phyloP scores from a whole-genome alignment of 2,797 vertebrate species.

The Manis crassicaudata region DNA sequence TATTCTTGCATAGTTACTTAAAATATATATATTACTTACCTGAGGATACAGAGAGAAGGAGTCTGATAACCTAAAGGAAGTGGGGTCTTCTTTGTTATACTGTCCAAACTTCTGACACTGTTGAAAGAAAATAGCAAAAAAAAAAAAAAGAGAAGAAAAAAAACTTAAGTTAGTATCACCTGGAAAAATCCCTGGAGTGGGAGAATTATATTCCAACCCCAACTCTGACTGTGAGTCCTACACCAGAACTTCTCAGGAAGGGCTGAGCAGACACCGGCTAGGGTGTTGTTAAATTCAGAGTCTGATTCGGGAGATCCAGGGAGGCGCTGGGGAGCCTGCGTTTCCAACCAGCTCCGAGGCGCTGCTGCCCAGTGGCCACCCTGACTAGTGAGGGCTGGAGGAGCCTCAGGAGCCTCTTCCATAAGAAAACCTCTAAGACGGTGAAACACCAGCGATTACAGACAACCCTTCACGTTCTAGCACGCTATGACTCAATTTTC shows the following conservation, averaged over 20 bases:
- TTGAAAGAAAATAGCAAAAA: constrained; percentile 67
- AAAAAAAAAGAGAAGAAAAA: background rate
- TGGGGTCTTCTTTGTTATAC: constrained; percentile 97
- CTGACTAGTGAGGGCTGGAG: background rate
- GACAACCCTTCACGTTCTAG: background rate
- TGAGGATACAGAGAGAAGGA: constrained; percentile 98
- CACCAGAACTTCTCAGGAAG: background rate
- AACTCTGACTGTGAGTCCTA: background rate
- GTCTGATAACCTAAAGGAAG: constrained; percentile 95
- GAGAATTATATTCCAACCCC: background rate
- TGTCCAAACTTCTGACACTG: constrained; percentile 99
- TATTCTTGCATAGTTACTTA: background rate
- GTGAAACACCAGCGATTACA: background rate
- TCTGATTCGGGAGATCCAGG: background rate
- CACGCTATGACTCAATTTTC: background rate
- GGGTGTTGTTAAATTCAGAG: background rate
- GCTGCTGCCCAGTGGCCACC: background rate
- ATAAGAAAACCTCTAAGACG: background rate
- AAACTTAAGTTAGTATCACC: constrained; percentile 14
- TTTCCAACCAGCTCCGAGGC: background rate
- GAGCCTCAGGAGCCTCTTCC: background rate
- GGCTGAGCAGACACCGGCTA: background rate
- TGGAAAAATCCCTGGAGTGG: background rate
- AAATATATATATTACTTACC: constrained; percentile 85
- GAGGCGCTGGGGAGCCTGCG: background rate